Conservation (phyloP, 2,113 vertebrate species). For the Aleadryas rufinucha region DNA sequence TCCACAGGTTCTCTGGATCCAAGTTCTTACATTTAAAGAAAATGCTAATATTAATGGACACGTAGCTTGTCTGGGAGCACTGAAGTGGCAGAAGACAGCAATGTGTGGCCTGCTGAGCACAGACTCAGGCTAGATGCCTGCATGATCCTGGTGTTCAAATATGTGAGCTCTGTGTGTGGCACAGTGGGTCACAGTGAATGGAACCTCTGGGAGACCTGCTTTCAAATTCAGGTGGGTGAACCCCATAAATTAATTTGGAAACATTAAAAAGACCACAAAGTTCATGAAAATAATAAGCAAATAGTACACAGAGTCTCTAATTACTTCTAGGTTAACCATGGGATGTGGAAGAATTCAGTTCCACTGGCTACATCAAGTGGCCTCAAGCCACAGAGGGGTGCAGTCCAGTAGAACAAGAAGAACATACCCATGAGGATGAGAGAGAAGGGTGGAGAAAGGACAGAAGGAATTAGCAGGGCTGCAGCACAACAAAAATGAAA, state of each 20-base stretch:
- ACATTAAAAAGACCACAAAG: constrained; percentile 7
- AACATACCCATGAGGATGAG: not conserved
- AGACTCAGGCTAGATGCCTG: not conserved
- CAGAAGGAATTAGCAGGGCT: not conserved
- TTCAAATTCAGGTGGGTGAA: not conserved
- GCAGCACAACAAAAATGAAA: not conserved
- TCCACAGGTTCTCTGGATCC: not conserved
- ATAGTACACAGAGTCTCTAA: constrained; percentile 20
- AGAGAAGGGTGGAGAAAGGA: not conserved
- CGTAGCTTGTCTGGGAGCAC: not conserved
- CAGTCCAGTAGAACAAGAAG: not conserved
- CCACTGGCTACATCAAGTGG: not conserved
- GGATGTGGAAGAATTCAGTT: not conserved
- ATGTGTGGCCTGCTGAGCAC: not conserved
- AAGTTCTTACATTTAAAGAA: not conserved
- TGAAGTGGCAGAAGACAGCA: not conserved
- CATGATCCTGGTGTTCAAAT: not conserved
- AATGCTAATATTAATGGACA: not conserved
- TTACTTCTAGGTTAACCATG: constrained; percentile 40
- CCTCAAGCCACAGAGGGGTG: not conserved
- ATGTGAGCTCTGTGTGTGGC: not conserved
- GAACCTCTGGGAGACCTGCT: not conserved
- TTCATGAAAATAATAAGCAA: not conserved
- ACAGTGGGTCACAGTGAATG: not conserved
- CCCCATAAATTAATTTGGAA: not conserved